phyloP scores from a whole-genome alignment of 2,888 invertebrate species.

The Cacoxenus indagator region DNA sequence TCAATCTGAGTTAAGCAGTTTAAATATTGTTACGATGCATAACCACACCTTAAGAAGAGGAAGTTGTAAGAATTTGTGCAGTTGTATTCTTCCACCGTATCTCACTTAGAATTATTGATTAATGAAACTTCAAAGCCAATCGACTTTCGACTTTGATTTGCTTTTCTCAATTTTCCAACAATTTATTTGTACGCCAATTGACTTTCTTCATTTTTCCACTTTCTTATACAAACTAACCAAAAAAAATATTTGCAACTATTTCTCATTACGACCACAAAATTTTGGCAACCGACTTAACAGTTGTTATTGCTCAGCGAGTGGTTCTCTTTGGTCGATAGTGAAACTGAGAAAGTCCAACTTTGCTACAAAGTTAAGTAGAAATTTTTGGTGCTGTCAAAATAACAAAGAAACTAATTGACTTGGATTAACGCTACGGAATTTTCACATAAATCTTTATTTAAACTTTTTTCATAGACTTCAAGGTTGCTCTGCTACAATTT shows the following conservation, averaged over 20 bases:
- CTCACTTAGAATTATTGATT: too few relatives aligned
- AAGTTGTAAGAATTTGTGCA: too few relatives aligned
- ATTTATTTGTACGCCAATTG: neutral
- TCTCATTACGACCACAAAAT: constrained; percentile 23
- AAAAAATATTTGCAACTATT: neutral
- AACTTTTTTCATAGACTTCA: constrained; percentile 12
- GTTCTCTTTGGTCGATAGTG: too few relatives aligned
- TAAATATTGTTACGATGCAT: too few relatives aligned
- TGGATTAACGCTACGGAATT: constrained; percentile 54
- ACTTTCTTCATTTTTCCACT: neutral
- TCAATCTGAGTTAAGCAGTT: too few relatives aligned
- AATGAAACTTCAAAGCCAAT: too few relatives aligned
- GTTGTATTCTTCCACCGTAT: too few relatives aligned
- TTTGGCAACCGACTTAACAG: too few relatives aligned
- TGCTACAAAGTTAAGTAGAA: constrained; percentile 53
- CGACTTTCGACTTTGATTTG: too few relatives aligned
- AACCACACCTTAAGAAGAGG: too few relatives aligned
- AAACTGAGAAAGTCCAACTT: constrained; percentile 37
- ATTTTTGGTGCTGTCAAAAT: constrained; percentile 46
- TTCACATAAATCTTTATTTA: constrained; percentile 38
- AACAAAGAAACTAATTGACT: constrained; percentile 65
- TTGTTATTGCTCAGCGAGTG: too few relatives aligned
- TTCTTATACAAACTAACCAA: neutral
- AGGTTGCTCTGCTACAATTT: neutral
- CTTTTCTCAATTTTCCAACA: too few relatives aligned